phyloP scores from a whole-genome alignment of 2,113 vertebrate species.

The Orcinus orca region DNA sequence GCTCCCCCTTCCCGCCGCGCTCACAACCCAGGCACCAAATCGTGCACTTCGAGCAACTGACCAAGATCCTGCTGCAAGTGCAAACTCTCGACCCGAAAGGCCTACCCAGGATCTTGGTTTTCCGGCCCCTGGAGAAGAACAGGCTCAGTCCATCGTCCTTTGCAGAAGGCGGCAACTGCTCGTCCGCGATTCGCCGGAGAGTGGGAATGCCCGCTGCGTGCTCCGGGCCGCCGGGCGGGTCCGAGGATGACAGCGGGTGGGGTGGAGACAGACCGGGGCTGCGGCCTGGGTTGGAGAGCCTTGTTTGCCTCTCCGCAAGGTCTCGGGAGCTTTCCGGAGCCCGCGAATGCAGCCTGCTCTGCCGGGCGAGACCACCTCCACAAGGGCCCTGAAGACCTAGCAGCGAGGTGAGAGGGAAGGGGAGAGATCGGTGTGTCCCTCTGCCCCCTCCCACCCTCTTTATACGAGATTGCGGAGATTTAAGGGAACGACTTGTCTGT shows the following conservation, averaged over 20 bases:
- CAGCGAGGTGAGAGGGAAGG: accelerated
- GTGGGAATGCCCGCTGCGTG: background rate
- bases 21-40: background rate
- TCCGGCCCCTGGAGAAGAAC: background rate
- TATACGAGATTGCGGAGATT: background rate
- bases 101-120: background rate
- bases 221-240: background rate
- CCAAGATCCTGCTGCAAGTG: background rate
- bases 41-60: background rate
- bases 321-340: background rate
- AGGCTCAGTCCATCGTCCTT: background rate
- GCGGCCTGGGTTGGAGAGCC: background rate
- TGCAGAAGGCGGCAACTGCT: background rate
- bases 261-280: background rate
- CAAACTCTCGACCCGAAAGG: background rate
- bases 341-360: background rate
- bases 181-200: background rate
- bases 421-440: background rate
- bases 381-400: background rate
- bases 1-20: accelerated
- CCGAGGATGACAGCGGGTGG: background rate
- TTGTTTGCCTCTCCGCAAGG: background rate
- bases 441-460: background rate
- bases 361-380: background rate
- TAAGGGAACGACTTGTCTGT: background rate